Base-by-base conservation (phyloP, 2,113 vertebrate genomes). In the Sitta europaea region DNA sequence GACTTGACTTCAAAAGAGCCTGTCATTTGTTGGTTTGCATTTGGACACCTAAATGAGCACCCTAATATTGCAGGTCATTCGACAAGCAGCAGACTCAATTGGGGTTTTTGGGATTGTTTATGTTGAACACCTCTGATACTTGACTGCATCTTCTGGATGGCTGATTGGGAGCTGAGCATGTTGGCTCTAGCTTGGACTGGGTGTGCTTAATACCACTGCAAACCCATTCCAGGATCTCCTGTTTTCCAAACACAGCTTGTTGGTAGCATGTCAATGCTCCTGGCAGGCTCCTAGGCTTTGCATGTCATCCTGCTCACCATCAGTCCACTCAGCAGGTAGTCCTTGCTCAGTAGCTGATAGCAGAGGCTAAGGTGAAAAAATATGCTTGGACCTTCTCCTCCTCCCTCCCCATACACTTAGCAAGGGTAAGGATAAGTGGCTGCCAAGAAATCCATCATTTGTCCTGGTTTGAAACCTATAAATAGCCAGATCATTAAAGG, bases 401-500 rank as follows among this genome's bases (percentile, higher is more conserved):
- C 31, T 80, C 9, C 11, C 21, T 61, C 17, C 45, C 38, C 36
- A 33, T 59, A 33, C 1, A 0, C 65, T 61, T 42, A 68, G 65
- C 28, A 36, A 59, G 22, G 57, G 67, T 62, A 57, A 68, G 72
- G 51, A 74, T 65, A 63, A 77, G 48, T 11, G 6, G 13, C 92
- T 91, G 92, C 72, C 82, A 76, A 62, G 20, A 55, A 94, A 55
- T 86, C 75, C 67, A 35, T 62, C 14, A 1, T 93, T 93, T 83
- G 61, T 88, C 79, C 73, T 43, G 61, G 53, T 71, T 29, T 74
- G 72, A 71, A 86, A 59, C 40, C 68, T 96, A 86, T 94, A 94
- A 95, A 92, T 95, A 96, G 68, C 5, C 67, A 77, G 48, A 77
- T 93, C 68, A 45, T 92, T 92, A 93, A 92, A 86, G 71, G 88